Evolutionary conservation across 2,888 invertebrate genomes (phyloP).

Genomic region (Drosophila peninsularis): DNA sequence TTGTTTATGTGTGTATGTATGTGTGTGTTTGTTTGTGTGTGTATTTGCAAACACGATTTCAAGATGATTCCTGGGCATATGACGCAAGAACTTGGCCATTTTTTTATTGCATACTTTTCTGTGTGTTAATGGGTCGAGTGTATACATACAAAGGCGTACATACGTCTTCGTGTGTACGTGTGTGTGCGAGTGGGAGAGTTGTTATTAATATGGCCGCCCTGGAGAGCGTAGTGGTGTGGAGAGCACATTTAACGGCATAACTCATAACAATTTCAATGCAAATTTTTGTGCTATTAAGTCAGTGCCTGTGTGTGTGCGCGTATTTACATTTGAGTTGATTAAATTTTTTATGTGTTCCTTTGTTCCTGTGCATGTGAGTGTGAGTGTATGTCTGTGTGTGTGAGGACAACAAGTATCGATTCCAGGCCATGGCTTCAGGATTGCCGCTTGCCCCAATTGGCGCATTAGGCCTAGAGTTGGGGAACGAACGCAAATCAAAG

Average conservation of each 20-base stretch:
- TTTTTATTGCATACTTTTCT: constrained; percentile 75
- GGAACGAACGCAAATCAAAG: constrained; percentile 56
- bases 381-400: constrained; percentile 36
- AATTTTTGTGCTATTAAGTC: constrained; percentile 57
- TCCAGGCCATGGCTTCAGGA: constrained; percentile 63
- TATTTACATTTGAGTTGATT: constrained; percentile 72
- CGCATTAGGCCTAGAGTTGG: constrained; percentile 47
- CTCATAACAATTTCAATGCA: constrained; percentile 78
- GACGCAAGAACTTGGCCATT: constrained; percentile 69
- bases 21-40: constrained; percentile 10
- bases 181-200: constrained; percentile 41
- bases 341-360: constrained; percentile 58
- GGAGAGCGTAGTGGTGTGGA: constrained; percentile 7
- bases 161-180: background rate
- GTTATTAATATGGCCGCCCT: constrained; percentile 58
- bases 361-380: constrained; percentile 10
- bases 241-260: constrained; percentile 65
- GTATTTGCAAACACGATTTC: constrained; percentile 44
- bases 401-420: constrained; percentile 76
- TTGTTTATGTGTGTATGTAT: constrained; percentile 7
- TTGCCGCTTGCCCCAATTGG: constrained; percentile 54
- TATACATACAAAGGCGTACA: constrained; percentile 38
- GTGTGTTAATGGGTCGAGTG: constrained; percentile 67
- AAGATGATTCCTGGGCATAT: constrained; percentile 68
- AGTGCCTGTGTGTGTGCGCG: constrained; percentile 28